Base-by-base conservation (phyloP, 2,888 invertebrate species). In the Gari tellinella region DNA sequence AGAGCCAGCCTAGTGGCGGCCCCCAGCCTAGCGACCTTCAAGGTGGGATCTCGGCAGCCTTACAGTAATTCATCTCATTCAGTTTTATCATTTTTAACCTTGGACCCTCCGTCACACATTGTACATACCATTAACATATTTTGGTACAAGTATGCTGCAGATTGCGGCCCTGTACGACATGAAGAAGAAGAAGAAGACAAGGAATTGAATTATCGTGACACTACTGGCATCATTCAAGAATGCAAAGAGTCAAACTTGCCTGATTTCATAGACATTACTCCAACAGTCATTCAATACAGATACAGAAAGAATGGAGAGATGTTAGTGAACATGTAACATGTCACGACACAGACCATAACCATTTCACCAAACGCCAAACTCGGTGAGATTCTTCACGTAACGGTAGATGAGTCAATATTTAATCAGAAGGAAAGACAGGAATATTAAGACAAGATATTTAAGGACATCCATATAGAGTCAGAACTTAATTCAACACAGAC, bases 221-320 rank as follows among this genome's bases (percentile, higher is more conserved):
- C 56, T 17, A 52, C 38, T 56, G 63, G 51, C 1, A 57, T 63
- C 0, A 40, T 55, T 10, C 52, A 61, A 19, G 55, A 55, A 37
- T 26, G 48, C 21, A 15, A 41, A 19, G 46, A 43, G 1, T 51
- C 52, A 17, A 14, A n/a, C 2, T 26, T 62, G 21, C 60, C 55
- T 23, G 26, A 55, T 19, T 62, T 19, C 37, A 49, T 63, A 17
- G 57, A 69, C 15, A 31, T 69, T 1, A 64, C 70, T n/a, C 58
- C 63, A 5, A 23, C 46, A n/a, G n/a, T n/a, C 5, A 55, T 55
- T 17, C 48, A 62, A 10, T 48, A 61, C 19, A 19, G 26, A 14
- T 53, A 37, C 43, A 49, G 26, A 21, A 23, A 17, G 5, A 58
- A 31, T 38, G 17, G 10, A 7, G 31, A 31, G 10, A 31, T 31